phyloP scores from a whole-genome alignment of 2,888 invertebrate species.

The Drosophila maculinotata region DNA sequence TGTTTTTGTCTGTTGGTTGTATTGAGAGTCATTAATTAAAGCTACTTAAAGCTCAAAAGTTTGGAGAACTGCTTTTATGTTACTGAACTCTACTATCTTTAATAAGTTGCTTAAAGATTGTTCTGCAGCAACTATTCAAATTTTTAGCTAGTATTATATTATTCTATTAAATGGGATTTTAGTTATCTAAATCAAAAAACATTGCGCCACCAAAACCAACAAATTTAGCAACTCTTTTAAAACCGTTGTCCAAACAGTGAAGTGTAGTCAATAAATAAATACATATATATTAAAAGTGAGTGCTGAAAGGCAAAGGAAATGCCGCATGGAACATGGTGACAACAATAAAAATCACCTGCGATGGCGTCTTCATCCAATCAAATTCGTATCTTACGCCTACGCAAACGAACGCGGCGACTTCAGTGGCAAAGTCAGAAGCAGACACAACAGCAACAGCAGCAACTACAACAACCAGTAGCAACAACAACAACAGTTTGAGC shows the following conservation, averaged over 20 bases:
- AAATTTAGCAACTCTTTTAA: neutral
- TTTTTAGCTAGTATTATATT: too few species aligned
- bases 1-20: too few species aligned
- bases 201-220: constrained; percentile 4
- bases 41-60: too few species aligned
- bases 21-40: too few species aligned
- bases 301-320: constrained; percentile 35
- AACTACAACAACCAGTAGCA: constrained; percentile 9
- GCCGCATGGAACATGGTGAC: constrained; percentile 82
- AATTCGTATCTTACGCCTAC: constrained; percentile 83
- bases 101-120: too few species aligned
- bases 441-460: constrained; percentile 27
- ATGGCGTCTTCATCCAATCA: constrained; percentile 85
- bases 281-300: constrained; percentile 10
- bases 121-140: too few species aligned
- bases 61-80: too few species aligned
- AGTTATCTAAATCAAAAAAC: neutral
- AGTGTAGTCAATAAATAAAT: constrained; percentile 11
- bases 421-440: constrained; percentile 26
- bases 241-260: neutral
- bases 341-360: constrained; percentile 85
- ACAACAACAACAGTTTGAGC: constrained; percentile 37
- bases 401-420: constrained; percentile 37
- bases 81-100: too few species aligned
- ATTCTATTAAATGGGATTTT: too few species aligned